Evolutionary conservation across 2,113 vertebrate species (phyloP).

Genomic region (Anhinga rufa): DNA sequence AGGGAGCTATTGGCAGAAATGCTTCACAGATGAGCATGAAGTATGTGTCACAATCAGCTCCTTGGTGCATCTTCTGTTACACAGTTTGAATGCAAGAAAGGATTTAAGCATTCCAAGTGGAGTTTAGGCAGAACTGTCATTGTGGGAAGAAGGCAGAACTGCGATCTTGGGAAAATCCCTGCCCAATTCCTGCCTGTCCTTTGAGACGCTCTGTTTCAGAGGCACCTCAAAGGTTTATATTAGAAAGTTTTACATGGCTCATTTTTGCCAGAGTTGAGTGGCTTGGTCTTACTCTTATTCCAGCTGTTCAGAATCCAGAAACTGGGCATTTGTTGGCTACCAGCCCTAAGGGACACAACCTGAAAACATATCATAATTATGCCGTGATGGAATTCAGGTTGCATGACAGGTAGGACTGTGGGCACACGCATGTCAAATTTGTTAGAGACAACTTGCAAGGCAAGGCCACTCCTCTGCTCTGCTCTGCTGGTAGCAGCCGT

Average conservation of each 20-base stretch:
- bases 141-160: background rate
- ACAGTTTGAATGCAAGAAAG: background rate
- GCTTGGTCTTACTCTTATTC: background rate
- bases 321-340: background rate
- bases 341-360: background rate
- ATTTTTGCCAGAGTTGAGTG: background rate
- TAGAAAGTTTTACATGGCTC: background rate
- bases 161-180: background rate
- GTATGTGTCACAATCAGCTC: background rate
- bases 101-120: background rate
- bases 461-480: background rate
- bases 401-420: background rate
- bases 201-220: background rate
- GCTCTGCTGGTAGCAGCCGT: background rate
- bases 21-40: background rate
- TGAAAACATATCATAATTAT: background rate
- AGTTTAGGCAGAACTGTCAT: background rate
- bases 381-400: accelerated
- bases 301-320: background rate
- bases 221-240: background rate
- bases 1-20: background rate
- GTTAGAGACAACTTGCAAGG: background rate
- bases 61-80: background rate
- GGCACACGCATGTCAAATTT: accelerated
- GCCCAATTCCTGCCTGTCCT: background rate